Percentiles rank a stretch among this genome's conserved stretches.
These are phyloP conservation scores for Elachura formosa DNA, from an alignment of 2,113 vertebrate species.

Conservation along the genomic window DNA sequence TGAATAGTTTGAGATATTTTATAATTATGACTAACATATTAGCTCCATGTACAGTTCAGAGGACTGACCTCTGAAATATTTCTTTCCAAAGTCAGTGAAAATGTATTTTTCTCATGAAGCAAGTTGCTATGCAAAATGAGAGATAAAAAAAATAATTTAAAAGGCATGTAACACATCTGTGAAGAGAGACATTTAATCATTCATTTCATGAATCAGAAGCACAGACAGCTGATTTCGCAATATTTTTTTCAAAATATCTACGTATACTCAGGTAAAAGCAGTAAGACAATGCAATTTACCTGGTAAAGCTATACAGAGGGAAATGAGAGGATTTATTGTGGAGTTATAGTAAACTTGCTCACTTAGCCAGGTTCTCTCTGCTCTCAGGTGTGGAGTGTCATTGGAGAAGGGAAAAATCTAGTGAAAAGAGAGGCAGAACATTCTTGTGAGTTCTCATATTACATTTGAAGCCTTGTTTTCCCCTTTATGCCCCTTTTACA, in stretches of 20 bases:
- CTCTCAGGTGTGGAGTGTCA: background rate
- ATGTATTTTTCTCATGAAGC: background rate
- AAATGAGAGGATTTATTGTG: background rate
- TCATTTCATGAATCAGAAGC: background rate
- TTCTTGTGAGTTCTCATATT: background rate
- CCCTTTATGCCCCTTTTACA: fast-evolving
- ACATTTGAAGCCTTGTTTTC: background rate
- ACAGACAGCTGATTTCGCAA: background rate
- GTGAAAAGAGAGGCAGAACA: background rate
- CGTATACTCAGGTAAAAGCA: background rate
- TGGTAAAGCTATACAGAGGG: background rate
- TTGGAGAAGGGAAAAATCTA: background rate
- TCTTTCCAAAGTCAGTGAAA: background rate
- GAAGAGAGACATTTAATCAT: background rate
- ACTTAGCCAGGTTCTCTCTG: background rate
- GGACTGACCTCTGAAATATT: background rate
- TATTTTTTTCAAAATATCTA: background rate
- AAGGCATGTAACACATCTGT: background rate
- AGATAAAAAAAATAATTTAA: background rate
- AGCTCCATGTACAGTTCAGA: too few relatives aligned
- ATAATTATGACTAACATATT: background rate
- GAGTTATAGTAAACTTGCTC: background rate
- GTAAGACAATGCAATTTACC: background rate
- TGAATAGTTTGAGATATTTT: background rate
- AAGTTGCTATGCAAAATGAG: background rate